Evolutionary conservation across 2,113 vertebrate species (phyloP).

Genomic region (Nothocercus nigrocapillus): DNA sequence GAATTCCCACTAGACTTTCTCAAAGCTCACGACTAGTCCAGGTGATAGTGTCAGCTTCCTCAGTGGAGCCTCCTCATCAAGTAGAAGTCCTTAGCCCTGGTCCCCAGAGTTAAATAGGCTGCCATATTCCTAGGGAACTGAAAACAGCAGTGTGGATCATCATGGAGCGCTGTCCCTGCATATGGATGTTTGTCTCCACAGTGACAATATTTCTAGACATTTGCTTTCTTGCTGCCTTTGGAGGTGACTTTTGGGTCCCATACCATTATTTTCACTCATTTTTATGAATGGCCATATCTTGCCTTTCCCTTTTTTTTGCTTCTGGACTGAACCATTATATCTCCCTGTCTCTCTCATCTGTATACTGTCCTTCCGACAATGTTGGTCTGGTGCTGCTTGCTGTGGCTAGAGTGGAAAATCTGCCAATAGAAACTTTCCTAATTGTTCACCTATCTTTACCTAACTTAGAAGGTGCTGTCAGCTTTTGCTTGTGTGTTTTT

Average conservation of each 20-base stretch:
- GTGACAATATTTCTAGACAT: neutral
- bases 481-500: neutral
- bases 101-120: neutral
- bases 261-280: neutral
- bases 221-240: neutral
- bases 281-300: neutral
- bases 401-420: neutral
- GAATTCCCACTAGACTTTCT: neutral
- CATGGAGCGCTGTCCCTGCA: neutral
- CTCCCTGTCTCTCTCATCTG: neutral
- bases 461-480: neutral
- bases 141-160: neutral
- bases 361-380: rapidly evolving
- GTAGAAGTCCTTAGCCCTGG: neutral
- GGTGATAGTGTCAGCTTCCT: neutral
- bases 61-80: neutral
- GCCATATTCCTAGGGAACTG: neutral
- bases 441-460: neutral
- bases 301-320: neutral
- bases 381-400: neutral
- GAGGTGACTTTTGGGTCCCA: neutral
- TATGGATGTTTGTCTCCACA: neutral
- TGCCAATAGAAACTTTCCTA: neutral
- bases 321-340: neutral
- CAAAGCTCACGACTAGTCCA: neutral